Percentiles rank a stretch among this genome's conserved stretches.
Evolutionary conservation across 1,140 invertebrate species (phyloP).

Genomic region (Drosophila simulans): DNA sequence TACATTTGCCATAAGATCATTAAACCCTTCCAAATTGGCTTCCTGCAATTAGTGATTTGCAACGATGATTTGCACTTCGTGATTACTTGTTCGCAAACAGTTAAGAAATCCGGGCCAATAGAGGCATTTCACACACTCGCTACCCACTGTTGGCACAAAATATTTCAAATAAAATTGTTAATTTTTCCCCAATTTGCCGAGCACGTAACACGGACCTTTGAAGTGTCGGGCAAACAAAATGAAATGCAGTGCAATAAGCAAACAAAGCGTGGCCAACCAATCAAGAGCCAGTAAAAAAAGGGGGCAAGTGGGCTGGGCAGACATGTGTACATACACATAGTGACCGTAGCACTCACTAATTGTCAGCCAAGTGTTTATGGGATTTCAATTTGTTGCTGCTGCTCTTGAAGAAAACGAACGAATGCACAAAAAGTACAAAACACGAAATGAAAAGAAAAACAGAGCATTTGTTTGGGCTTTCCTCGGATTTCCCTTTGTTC

Average conservation of each 20-base stretch:
- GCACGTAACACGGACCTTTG: not conserved
- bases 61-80: constrained; percentile 31
- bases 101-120: constrained; percentile 28
- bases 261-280: constrained; percentile 37
- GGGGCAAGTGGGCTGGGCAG: not conserved
- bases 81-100: constrained; percentile 28
- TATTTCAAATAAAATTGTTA: constrained; percentile 44
- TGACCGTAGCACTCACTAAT: constrained; percentile 66
- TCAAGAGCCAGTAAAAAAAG: constrained; percentile 4
- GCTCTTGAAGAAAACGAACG: constrained; percentile 16
- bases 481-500: constrained; percentile 41
- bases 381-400: constrained; percentile 63
- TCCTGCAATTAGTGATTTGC: constrained; percentile 26
- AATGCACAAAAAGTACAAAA: constrained; percentile 23
- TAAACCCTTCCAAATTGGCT: not conserved
- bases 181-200: constrained; percentile 46
- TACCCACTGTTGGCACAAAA: constrained; percentile 11
- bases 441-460: constrained; percentile 24
- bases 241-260: constrained; percentile 48
- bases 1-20: no score
- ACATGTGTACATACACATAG: constrained; percentile 17
- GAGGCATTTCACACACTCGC: constrained; percentile 2
- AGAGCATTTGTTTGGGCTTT: constrained; percentile 48
- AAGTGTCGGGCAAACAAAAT: constrained; percentile 61
- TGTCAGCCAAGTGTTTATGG: constrained; percentile 72